Evolutionary conservation across 2,888 invertebrate species (phyloP).

Genomic region (Gnatocerus cornutus): DNA sequence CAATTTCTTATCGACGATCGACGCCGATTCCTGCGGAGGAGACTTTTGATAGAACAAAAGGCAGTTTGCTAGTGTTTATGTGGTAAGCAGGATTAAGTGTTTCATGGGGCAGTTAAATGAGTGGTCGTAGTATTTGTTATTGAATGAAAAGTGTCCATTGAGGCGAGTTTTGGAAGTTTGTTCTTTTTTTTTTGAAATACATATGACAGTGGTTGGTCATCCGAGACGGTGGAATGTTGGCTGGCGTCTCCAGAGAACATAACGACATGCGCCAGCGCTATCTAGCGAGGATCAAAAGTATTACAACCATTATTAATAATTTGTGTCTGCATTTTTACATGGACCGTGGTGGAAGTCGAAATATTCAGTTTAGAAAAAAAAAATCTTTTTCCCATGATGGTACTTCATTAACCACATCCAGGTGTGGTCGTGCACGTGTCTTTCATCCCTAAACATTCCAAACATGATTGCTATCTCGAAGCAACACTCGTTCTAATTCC

Average conservation of each 20-base stretch:
- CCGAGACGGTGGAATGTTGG: conserved; percentile 58
- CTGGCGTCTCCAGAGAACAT: conserved; percentile 59
- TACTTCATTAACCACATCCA: conserved; percentile 38
- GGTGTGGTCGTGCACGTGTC: conserved; percentile 53
- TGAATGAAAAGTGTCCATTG: conserved; percentile 58
- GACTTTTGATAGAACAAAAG: conserved; percentile 4
- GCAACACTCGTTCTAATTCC: conserved; percentile 57
- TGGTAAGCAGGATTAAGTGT: not conserved
- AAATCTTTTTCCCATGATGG: conserved; percentile 22
- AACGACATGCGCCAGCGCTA: conserved; percentile 57
- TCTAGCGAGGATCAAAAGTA: conserved; percentile 58
- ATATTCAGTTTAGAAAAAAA: not conserved
- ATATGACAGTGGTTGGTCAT: conserved; percentile 55
- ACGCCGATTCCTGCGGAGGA: conserved; percentile 30
- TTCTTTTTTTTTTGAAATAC: conserved; percentile 53
- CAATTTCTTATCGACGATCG: conserved; percentile 63
- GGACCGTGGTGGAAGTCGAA: conserved; percentile 26
- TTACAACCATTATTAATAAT: conserved; percentile 48
- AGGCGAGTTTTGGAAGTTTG: conserved; percentile 53
- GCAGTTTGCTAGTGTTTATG: not conserved
- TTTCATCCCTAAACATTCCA: conserved; percentile 52
- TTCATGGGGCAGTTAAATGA: not conserved
- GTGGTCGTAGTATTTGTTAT: conserved; percentile 43
- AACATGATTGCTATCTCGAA: conserved; percentile 57
- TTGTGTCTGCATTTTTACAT: conserved; percentile 45